These are phyloP conservation scores for Myrmecobius fasciatus DNA, from an alignment of 2,113 vertebrate species.

Conservation along the genomic window DNA sequence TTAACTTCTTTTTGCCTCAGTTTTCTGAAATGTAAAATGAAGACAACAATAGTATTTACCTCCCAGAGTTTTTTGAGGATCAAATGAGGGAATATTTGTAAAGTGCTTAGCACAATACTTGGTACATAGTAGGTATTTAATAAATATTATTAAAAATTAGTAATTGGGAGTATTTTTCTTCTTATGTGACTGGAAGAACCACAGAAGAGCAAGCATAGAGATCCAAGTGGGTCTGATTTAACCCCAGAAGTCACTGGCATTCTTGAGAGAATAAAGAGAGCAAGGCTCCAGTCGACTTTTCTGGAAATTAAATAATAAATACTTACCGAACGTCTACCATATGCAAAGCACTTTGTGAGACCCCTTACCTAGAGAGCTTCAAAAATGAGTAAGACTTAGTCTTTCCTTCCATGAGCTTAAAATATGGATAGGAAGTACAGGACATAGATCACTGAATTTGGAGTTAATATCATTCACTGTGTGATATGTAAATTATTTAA, in stretches of 20 bases:
- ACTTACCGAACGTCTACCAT: background rate
- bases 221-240: background rate
- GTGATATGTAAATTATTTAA: no score
- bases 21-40: background rate
- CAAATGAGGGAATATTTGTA: background rate
- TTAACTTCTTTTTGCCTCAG: background rate
- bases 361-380: background rate
- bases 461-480: no score
- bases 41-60: background rate
- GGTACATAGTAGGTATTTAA: background rate
- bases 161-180: constrained; percentile 4
- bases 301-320: constrained; percentile 16
- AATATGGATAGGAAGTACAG: background rate
- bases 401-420: background rate
- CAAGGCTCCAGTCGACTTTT: background rate
- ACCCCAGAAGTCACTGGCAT: background rate
- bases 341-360: background rate
- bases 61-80: background rate
- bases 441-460: no score
- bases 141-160: background rate
- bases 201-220: background rate
- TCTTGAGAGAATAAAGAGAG: background rate
- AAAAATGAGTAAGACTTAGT: background rate
- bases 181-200: background rate
- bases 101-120: background rate